Percentiles rank a stretch among this genome's conserved stretches.
Evolutionary conservation across 2,888 invertebrate genomes (phyloP).

Genomic region (Anthophora plumipes): DNA sequence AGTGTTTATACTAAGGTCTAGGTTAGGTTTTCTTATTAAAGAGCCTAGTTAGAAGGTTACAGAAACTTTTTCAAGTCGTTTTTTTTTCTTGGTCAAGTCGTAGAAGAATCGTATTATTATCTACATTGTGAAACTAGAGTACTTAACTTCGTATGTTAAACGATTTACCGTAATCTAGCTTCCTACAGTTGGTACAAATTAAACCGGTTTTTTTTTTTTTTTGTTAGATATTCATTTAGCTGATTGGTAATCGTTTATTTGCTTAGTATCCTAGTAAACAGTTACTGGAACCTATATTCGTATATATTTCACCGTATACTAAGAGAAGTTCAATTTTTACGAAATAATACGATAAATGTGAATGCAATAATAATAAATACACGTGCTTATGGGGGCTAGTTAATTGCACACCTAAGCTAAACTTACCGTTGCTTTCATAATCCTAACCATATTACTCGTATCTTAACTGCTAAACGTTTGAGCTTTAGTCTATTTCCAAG

Average conservation of each 20-base stretch:
- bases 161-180: too few relatives aligned
- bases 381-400: background rate
- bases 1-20: background rate
- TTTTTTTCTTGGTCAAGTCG: background rate
- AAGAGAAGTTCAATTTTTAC: background rate
- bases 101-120: too few relatives aligned
- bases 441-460: background rate
- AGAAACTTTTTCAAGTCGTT: background rate
- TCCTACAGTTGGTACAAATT: too few relatives aligned
- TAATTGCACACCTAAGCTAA: background rate
- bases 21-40: background rate
- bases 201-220: too few relatives aligned
- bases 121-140: too few relatives aligned
- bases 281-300: too few relatives aligned
- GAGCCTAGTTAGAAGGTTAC: background rate
- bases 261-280: too few relatives aligned
- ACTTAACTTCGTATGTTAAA: too few relatives aligned
- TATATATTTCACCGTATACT: too few relatives aligned
- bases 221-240: too few relatives aligned
- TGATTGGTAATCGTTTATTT: too few relatives aligned
- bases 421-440: background rate
- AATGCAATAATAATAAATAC: background rate
- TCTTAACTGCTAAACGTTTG: background rate
- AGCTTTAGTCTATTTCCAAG: slow-evolving; percentile 5
- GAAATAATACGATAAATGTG: background rate